Evolutionary conservation across 1,140 invertebrate genomes (phyloP), one percentile per base, ranked within the genome.

Genomic region (Paralvinella palmiformis): DNA sequence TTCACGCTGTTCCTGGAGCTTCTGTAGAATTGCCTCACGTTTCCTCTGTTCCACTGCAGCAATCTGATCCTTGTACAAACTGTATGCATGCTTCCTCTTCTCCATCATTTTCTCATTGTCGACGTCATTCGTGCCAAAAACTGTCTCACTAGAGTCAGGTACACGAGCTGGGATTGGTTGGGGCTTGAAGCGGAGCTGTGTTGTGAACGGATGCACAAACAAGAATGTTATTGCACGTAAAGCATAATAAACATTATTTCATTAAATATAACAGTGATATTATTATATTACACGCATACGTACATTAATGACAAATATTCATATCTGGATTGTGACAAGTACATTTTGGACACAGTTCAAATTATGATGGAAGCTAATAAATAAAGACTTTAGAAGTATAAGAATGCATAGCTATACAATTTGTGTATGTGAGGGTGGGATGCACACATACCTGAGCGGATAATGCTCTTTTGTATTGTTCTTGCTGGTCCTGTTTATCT

Each of bases 41-140:
- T 80, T 80, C 37, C 66, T 71, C 55, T 80, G 75, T 29, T 75
- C 77, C 22, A 79, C 73, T 41, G 73, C 60, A 20, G 76, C 72
- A 20, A 77, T 69, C 61, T 81, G 79, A 31, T 78, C 75, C 33
- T 72, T 71, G 67, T 73, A 77, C 1, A 79, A 57, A 24, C 75
- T 68, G 13, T 73, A 67, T 10, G 79, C 79, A 22, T 67, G 59
- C 36, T 65, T 48, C 62, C 74, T 65, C 45, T 71, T 66, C 35
- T 77, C 75, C n/a, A 69, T 68, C 73, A 81, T 69, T 62, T 78
- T 76, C 56, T 79, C 77, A 64, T 78, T 76, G 61, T 68, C 78
- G 69, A 76, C 74, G 66, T 81, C 79, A 63, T 80, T 72, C 62
- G 76, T 78, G 17, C 79, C 79, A 63, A 81, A 81, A 3, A 79